These are phyloP conservation scores for Drosophila paulistorum DNA, from an alignment of 1,140 invertebrate genomes.

Conservation along the genomic window DNA sequence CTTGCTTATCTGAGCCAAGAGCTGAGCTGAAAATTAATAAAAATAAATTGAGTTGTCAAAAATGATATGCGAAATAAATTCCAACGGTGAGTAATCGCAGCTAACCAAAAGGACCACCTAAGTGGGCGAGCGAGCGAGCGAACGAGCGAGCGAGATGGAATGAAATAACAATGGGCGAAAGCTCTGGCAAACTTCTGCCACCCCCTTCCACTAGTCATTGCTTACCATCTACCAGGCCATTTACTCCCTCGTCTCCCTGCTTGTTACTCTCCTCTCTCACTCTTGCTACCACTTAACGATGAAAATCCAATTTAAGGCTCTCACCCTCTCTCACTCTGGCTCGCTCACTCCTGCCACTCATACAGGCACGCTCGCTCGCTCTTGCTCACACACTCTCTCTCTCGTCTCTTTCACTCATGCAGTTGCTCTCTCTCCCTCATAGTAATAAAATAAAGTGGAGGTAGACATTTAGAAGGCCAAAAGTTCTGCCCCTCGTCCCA, in stretches of 20 bases:
- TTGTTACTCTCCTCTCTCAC: slow-evolving; percentile 23
- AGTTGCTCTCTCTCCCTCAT: slow-evolving; percentile 32
- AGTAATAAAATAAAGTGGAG: slow-evolving; percentile 82
- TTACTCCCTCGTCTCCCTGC: slow-evolving; percentile 19
- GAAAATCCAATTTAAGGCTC: slow-evolving; percentile 81
- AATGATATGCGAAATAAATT: slow-evolving; percentile 83
- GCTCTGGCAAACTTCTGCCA: slow-evolving; percentile 14
- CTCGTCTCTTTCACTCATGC: neutral
- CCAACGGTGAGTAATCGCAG: slow-evolving; percentile 82
- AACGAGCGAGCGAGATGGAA: neutral
- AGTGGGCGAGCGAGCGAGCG: neutral
- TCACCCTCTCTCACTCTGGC: slow-evolving; percentile 34
- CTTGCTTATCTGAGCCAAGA: slow-evolving; percentile 20
- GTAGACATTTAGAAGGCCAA: slow-evolving; percentile 28
- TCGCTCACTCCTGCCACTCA: slow-evolving; percentile 26
- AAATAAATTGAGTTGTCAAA: slow-evolving; percentile 83
- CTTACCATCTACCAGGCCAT: neutral
- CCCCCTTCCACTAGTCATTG: neutral
- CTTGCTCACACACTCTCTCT: slow-evolving; percentile 22
- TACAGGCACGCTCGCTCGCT: slow-evolving; percentile 11
- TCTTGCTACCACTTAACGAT: slow-evolving; percentile 75
- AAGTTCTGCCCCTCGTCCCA: slow-evolving; percentile 41
- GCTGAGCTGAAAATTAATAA: slow-evolving; percentile 82
- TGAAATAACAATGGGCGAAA: slow-evolving; percentile 66
- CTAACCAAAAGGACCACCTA: slow-evolving; percentile 12